Evolutionary conservation across 2,888 invertebrate genomes (phyloP).

Genomic region (Eudemis profundana): DNA sequence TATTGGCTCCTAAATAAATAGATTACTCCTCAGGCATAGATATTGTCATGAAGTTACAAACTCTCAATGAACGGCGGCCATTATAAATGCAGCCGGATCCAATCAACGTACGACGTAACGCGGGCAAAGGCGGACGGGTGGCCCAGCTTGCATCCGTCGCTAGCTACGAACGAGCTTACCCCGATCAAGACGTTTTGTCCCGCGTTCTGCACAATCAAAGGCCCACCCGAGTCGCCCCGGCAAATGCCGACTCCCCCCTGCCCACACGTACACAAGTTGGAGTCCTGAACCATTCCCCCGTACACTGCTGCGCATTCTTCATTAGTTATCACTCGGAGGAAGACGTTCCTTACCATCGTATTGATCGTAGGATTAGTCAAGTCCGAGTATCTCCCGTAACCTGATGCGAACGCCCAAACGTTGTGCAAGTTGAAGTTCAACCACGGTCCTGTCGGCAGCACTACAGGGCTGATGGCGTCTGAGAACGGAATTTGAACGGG

Average conservation of each 20-base stretch:
- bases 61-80: not conserved
- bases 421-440: constrained; percentile 58
- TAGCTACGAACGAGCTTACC: constrained; percentile 73
- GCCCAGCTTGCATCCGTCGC: constrained; percentile 67
- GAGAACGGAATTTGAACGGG: constrained; percentile 58
- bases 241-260: constrained; percentile 71
- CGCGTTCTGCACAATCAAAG: constrained; percentile 58
- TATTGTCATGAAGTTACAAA: not conserved
- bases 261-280: constrained; percentile 72
- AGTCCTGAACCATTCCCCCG: constrained; percentile 60
- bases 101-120: constrained; percentile 63
- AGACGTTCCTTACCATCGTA: constrained; percentile 65
- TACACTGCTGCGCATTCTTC: constrained; percentile 59
- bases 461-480: constrained; percentile 59
- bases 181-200: constrained; percentile 65
- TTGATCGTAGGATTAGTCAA: constrained; percentile 59
- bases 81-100: constrained; percentile 62
- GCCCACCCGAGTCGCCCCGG: constrained; percentile 73
- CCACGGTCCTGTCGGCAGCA: constrained; percentile 58
- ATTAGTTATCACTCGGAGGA: constrained; percentile 62
- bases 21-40: not conserved
- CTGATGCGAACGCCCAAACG: constrained; percentile 61
- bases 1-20: not conserved
- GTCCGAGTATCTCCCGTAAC: constrained; percentile 72
- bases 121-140: constrained; percentile 71